Base-by-base conservation (phyloP, 2,888 invertebrate species). In the Campoplex nolae region DNA sequence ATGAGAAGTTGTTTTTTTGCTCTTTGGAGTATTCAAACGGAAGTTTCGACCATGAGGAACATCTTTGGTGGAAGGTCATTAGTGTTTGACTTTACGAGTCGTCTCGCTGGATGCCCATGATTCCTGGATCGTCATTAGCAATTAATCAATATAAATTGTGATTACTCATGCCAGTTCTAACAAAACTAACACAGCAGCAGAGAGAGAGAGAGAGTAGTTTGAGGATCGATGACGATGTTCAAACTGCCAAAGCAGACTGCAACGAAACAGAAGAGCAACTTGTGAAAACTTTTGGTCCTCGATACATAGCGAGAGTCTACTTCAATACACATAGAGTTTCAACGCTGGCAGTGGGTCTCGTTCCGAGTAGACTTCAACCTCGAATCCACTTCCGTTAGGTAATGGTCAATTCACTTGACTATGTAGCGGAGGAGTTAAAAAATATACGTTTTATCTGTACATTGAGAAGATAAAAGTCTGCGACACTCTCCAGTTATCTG, bases 141-240 rank as follows among this genome's bases (percentile, higher is more conserved):
- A 4, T 32, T 28, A 58, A 32, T 32, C 13, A 13, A 13, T 32
- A 58, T 1, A 13, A 28, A 6, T 28, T 13, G 28, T 3, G 3
- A 13, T 58, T 32, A 13, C 28, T 32, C 13, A 3, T 28, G 28
- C 3, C 13, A 13, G 1, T 58, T 13, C 28, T 58, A 1, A 9
- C 58, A 58, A 13, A 58, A 58, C 6, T 28, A 2, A 28, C 3
- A 4, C 13, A 35, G 45, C 6, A 28, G 9, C 45, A 48, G 11
- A 38, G 38, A 9, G 8, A 42, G 42, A 35, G 51, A 35, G 35
- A 77, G 51, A 32, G 48, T 42, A 32, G 54, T 32, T 56, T 70
- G 23, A 70, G 56, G 70, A 78, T 78, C 70, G 79, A 79, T 71
- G 71, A 79, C 6, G n/a, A 79, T 28, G 70, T 70, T 70, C 56